Percentiles rank a stretch among this genome's conserved stretches.
Conservation (phyloP, 2,888 invertebrate species). For the Scotopteryx bipunctaria region DNA sequence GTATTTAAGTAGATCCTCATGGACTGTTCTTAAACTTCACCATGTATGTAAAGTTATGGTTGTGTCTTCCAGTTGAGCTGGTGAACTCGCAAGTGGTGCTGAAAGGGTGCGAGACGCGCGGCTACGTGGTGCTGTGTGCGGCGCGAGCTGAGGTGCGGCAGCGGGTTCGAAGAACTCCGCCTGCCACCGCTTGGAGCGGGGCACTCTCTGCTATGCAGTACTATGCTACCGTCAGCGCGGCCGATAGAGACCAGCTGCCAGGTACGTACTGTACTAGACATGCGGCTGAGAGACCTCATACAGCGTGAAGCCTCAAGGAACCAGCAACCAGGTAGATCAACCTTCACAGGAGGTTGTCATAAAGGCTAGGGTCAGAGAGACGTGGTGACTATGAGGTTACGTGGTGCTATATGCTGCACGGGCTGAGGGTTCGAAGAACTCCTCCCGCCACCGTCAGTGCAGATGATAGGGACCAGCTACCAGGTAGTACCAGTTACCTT, state of each 20-base stretch:
- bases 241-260: slow-evolving; percentile 90
- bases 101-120: slow-evolving; percentile 98
- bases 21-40: no score
- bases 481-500: no score
- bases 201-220: slow-evolving; percentile 98
- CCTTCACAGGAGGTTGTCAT: no score
- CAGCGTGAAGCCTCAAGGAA: not conserved
- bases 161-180: slow-evolving; percentile 90
- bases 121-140: slow-evolving; percentile 98
- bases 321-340: slow-evolving; percentile 1
- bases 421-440: no score
- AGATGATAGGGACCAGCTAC: slow-evolving; percentile 89
- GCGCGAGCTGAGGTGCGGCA: slow-evolving; percentile 97
- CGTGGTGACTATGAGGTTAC: no score
- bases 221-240: slow-evolving; percentile 97
- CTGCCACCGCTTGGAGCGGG: slow-evolving; percentile 97
- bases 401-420: no score
- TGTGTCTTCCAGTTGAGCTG: slow-evolving; percentile 87
- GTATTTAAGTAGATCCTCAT: no score
- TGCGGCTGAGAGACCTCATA: not conserved
- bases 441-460: slow-evolving; percentile 86
- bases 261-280: slow-evolving; percentile 70
- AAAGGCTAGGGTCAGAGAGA: no score
- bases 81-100: slow-evolving; percentile 97
- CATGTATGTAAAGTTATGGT: no score